Evolutionary conservation across 1,140 invertebrate species (phyloP), one percentile per base, ranked within the genome.

Genomic region (Zaprionus kolodkinae): DNA sequence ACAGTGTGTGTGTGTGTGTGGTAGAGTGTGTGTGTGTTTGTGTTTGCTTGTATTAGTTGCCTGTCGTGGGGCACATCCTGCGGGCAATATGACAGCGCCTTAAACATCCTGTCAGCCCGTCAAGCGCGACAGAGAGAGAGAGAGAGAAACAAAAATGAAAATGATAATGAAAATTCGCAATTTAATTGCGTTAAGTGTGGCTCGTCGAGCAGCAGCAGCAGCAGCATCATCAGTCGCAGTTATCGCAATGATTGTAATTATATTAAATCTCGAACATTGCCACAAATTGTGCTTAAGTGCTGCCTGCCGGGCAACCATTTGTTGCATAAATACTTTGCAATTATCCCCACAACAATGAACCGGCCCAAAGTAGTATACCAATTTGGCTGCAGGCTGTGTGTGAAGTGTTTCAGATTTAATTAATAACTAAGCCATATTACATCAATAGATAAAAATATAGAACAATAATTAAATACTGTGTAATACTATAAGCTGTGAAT

Each of bases 51-150:
- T 65, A 6, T 40, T 33, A 66, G 56, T 52, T 60, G 55, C 65
- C 43, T 72, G 63, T 54, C 27, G 21, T 25, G 52, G 52, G 27
- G 27, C 25, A 67, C 54, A 30, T 73, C 64, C 64, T 36, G 45
- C 13, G 64, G 56, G 36, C 56, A 61, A 61, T 27, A 61, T 59
- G 71, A 45, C 64, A 73, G 25, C 36, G 45, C 56, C 30, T 67
- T 67, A 56, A 61, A 67, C 48, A 68, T 73, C 36, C 56, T 73
- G 71, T 73, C 64, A 68, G 64, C 13, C 62, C 50, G 15, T 15
- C 15, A 65, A 55, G 27, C 27, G 17, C 17, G n/a, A 6, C 15
- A 15, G n/a, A 45, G 21, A 43, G 15, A 50, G 17, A 50, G 21
- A 50, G 12, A 9, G 10, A 12, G n/a, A 50, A 25, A 50, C 45